These are phyloP conservation scores for Cyprinodon diabolis DNA, from an alignment of 2,797 vertebrate species.

Conservation along the genomic window DNA sequence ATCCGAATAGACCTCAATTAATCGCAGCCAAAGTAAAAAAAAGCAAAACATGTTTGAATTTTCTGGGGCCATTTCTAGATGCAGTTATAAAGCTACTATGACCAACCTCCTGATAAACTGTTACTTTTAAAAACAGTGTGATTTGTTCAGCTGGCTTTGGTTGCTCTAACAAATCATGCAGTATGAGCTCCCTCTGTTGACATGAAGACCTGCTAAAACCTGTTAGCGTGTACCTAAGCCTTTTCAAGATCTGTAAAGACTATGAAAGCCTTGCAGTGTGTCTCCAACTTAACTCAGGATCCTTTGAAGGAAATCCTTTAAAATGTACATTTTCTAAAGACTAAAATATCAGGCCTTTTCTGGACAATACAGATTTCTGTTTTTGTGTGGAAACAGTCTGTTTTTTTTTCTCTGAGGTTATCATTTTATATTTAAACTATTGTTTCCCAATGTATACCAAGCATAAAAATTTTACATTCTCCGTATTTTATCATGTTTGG, in stretches of 20 bases:
- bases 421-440: background rate
- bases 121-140: background rate
- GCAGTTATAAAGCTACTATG: background rate
- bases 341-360: background rate
- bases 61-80: background rate
- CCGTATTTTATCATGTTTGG: background rate
- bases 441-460: background rate
- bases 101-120: too few species aligned
- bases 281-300: background rate
- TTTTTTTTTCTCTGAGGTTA: too few species aligned
- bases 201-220: slow-evolving; percentile 1
- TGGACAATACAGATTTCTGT: background rate
- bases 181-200: background rate
- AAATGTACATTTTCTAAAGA: background rate
- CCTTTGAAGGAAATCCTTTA: background rate
- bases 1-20: background rate
- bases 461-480: background rate
- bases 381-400: too few species aligned
- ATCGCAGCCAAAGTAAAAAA: background rate
- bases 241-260: slow-evolving; percentile 3
- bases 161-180: background rate
- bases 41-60: background rate
- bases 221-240: background rate
- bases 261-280: background rate
- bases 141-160: background rate